phyloP scores from a whole-genome alignment of 2,113 vertebrate species.

The Nyctereutes procyonoides region DNA sequence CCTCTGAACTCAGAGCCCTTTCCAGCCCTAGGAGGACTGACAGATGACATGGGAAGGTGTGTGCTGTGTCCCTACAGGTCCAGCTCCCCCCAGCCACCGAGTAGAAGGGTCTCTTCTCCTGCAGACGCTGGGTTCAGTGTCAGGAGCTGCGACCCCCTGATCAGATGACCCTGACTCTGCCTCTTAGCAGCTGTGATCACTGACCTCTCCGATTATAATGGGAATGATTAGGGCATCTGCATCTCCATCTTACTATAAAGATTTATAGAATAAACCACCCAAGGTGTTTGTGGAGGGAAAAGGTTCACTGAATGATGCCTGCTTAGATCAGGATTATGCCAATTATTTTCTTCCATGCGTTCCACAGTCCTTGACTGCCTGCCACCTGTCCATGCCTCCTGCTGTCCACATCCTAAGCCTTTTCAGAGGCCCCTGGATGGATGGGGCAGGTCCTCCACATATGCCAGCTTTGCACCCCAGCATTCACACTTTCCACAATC shows the following conservation, averaged over 20 bases:
- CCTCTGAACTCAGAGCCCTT: background rate
- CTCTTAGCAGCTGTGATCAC: background rate
- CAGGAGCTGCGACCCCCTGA: background rate
- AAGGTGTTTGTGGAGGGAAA: background rate
- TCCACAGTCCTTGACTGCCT: background rate
- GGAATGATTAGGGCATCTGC: accelerated
- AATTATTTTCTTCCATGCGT: background rate
- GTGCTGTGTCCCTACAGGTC: accelerated
- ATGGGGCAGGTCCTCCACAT: background rate
- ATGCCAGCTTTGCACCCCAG: background rate
- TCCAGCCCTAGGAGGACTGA: background rate
- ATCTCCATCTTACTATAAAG: background rate
- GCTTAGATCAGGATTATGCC: background rate
- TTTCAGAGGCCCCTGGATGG: background rate
- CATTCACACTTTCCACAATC: background rate
- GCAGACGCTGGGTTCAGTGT: background rate
- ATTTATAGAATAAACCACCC: background rate
- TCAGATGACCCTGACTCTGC: background rate
- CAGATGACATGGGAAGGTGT: background rate
- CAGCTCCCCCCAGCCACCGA: background rate
- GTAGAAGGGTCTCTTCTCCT: background rate
- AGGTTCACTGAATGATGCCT: accelerated
- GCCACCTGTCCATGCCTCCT: background rate
- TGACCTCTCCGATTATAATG: background rate
- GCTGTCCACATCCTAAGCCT: background rate